A percentile compares a stretch with the other conserved stretches of the same genome.
Conservation (phyloP, 2,888 invertebrate species). For the Pseudeuparius sepicola region DNA sequence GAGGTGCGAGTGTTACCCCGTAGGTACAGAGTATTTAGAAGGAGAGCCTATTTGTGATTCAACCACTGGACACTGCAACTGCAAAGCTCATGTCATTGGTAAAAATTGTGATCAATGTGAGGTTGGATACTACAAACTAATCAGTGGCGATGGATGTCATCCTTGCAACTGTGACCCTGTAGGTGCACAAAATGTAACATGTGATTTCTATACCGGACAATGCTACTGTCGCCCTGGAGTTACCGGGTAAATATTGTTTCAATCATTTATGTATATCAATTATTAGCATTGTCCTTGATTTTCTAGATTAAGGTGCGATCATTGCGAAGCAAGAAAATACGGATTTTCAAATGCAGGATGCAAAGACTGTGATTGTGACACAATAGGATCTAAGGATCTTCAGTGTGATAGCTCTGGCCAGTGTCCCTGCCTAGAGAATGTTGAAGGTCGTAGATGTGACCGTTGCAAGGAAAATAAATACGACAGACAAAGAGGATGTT, state of each 20-base stretch:
- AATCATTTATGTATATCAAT: not conserved
- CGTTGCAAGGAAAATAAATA: slow-evolving; percentile 96
- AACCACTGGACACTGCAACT: slow-evolving; percentile 69
- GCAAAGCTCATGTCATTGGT: slow-evolving; percentile 72
- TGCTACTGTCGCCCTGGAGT: slow-evolving; percentile 85
- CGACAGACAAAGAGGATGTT: slow-evolving; percentile 80
- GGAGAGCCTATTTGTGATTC: slow-evolving; percentile 71
- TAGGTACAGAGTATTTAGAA: slow-evolving; percentile 67
- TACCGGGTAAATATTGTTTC: slow-evolving; percentile 51
- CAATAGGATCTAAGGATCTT: slow-evolving; percentile 75
- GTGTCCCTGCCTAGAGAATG: slow-evolving; percentile 79
- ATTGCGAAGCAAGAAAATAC: slow-evolving; percentile 69
- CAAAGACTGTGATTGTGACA: slow-evolving; percentile 79
- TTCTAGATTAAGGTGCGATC: slow-evolving; percentile 60
- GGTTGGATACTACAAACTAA: slow-evolving; percentile 75
- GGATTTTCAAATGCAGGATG: slow-evolving; percentile 78
- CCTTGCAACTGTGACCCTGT: slow-evolving; percentile 81
- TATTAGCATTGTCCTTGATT: slow-evolving; percentile 5
- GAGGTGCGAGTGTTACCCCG: slow-evolving; percentile 77
- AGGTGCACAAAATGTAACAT: slow-evolving; percentile 79
- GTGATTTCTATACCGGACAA: slow-evolving; percentile 74
- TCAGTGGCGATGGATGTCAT: slow-evolving; percentile 79
- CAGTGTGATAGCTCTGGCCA: slow-evolving; percentile 85
- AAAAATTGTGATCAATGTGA: slow-evolving; percentile 76
- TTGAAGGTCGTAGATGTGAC: slow-evolving; percentile 90